A percentile compares a stretch with the other conserved stretches of the same genome.
Evolutionary conservation across 1,140 invertebrate genomes (phyloP).

Genomic region (Drosophila oshimai): DNA sequence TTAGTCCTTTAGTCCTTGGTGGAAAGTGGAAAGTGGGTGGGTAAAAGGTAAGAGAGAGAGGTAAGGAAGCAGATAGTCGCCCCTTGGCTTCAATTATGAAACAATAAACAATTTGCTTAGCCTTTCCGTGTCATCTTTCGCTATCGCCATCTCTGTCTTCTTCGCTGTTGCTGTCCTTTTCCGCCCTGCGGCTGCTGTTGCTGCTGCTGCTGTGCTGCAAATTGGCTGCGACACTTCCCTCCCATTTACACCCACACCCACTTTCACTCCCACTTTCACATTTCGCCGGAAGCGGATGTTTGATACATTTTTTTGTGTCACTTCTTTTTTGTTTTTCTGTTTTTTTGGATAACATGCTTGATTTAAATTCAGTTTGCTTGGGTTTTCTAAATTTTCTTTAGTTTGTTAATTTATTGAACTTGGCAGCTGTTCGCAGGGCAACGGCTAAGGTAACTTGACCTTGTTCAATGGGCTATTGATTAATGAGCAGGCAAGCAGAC

Average conservation of each 20-base stretch:
- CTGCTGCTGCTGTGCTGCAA: slow-evolving; percentile 17
- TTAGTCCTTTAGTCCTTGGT: too few relatives aligned
- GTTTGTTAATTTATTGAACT: slow-evolving; percentile 32
- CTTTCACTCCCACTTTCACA: not conserved
- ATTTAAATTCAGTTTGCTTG: slow-evolving; percentile 58
- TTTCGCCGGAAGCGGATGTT: slow-evolving; percentile 65
- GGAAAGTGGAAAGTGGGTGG: not conserved
- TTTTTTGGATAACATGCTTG: slow-evolving; percentile 5
- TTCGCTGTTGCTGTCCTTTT: too few relatives aligned
- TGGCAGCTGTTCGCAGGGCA: slow-evolving; percentile 27
- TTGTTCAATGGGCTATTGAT: slow-evolving; percentile 23
- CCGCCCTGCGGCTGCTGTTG: not conserved
- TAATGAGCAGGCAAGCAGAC: slow-evolving; percentile 7
- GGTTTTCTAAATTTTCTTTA: not conserved
- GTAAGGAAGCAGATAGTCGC: not conserved
- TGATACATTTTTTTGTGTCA: slow-evolving; percentile 67
- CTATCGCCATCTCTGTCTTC: not conserved
- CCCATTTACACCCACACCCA: not conserved
- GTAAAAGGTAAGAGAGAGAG: not conserved
- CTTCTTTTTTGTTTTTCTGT: slow-evolving; percentile 36
- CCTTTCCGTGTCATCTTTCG: not conserved
- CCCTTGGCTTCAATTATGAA: slow-evolving; percentile 57
- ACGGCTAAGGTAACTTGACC: slow-evolving; percentile 11
- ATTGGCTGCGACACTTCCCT: slow-evolving; percentile 38
- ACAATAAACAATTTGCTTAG: slow-evolving; percentile 65